Base-by-base conservation (phyloP, 2,888 invertebrate species). In the Gymnoscelis rufifasciata region DNA sequence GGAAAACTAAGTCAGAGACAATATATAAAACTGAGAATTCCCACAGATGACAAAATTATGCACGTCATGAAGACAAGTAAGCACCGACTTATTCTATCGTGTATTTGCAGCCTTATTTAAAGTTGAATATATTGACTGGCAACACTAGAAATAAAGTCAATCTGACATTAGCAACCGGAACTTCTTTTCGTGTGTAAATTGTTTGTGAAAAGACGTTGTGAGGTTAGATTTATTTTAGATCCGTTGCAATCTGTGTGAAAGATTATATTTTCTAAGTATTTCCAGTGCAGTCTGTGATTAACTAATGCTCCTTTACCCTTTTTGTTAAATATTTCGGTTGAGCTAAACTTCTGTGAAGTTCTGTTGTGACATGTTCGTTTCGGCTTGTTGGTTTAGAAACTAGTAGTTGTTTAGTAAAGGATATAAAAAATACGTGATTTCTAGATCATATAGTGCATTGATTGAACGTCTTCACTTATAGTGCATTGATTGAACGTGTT, bases 161-260 rank as follows among this genome's bases (percentile, higher is more conserved):
- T 23, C 19, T 44, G 36, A 49, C 48, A 40, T 12, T 14, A 12
- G 19, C 28, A 24, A 56, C 62, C 63, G 60, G 62, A 68, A 66
- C 68, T 65, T 78, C 83, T 83, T 83, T 80, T 77, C 66, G 60
- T 62, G 57, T 71, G 68, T 73, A 68, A 62, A 68, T 72, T 74
- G 71, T 76, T 66, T 74, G 71, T 68, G 79, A 70, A 53, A 69
- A 71, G 86, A 81, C 84, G 83, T 82, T 80, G 69, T 69, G 65
- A 87, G 87, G 87, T 87, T 87, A 86, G 84, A 68, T 49, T n/a
- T 54, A 61, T 70, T 74, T 71, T 66, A 61, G 11, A 87, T 83
- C 83, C 52, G 41, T 56, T 57, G 54, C 38, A 71, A 86, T 84
- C 84, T 43, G 6, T 47, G 47, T 48, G 11, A 43, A 43, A 50